Conservation (phyloP, 2,797 vertebrate species). For the Dallia pectoralis region DNA sequence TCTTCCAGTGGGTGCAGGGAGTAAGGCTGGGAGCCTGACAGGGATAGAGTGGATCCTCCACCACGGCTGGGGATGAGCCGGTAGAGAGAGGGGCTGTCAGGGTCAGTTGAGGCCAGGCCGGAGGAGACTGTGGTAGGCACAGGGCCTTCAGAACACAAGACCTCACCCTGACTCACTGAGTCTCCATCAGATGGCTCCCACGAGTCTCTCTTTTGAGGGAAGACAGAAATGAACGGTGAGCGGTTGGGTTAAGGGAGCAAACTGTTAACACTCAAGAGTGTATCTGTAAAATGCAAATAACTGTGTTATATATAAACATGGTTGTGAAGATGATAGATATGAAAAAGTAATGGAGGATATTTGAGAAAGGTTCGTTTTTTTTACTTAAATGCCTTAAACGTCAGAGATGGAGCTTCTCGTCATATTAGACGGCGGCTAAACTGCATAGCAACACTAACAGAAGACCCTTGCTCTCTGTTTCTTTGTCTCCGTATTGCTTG, state of each 20-base stretch:
- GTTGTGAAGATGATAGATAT: neutral
- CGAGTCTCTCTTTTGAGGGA: conserved; percentile 73
- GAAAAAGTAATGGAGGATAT: neutral
- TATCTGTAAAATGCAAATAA: neutral
- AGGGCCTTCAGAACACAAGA: conserved; percentile 62
- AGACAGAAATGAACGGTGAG: neutral
- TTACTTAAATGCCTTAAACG: neutral
- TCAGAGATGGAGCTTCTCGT: neutral
- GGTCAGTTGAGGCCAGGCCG: conserved; percentile 67
- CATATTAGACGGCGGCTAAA: neutral
- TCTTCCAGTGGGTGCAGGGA: conserved; percentile 78
- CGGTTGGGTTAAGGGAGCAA: conserved; percentile 5
- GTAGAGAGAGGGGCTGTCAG: conserved; percentile 56
- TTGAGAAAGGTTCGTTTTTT: neutral
- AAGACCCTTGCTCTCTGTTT: neutral
- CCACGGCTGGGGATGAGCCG: conserved; percentile 65
- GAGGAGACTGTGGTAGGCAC: conserved; percentile 48
- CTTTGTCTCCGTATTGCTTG: neutral
- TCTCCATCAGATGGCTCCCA: conserved; percentile 77
- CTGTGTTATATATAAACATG: neutral
- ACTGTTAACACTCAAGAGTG: conserved; percentile 28
- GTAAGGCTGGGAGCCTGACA: conserved; percentile 70
- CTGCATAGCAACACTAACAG: neutral
- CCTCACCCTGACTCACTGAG: conserved; percentile 67
- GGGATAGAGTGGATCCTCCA: conserved; percentile 40